Conservation (phyloP, 2,113 vertebrate genomes). For the Dasyurus viverrinus region DNA sequence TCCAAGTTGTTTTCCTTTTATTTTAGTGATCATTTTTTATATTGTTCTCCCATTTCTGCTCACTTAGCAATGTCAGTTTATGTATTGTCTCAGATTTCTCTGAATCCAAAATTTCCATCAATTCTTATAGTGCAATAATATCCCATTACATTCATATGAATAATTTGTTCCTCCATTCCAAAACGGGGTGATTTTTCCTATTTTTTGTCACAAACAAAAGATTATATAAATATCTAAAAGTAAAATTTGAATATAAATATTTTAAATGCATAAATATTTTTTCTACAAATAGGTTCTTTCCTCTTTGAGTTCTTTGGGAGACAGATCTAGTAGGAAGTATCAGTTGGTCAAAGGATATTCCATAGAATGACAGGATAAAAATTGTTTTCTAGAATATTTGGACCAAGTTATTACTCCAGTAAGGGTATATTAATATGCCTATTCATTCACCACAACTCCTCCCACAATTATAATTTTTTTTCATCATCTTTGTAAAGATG, state of each 20-base stretch:
- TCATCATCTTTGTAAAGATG: not conserved
- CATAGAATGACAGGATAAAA: not conserved
- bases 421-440: not conserved
- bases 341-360: not conserved
- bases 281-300: not conserved
- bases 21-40: not conserved
- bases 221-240: not conserved
- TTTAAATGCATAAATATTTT: not conserved
- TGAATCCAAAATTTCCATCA: not conserved
- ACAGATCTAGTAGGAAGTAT: not conserved
- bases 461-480: not conserved
- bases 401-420: not conserved
- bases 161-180: not conserved
- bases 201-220: not conserved
- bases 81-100: not conserved
- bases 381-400: not conserved
- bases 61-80: not conserved
- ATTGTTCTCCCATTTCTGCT: not conserved
- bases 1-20: not conserved
- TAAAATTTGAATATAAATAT: not conserved
- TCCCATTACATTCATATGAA: not conserved
- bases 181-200: not conserved
- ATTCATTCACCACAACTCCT: not conserved
- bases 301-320: not conserved
- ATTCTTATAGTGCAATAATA: not conserved